Percentiles rank a stretch among this genome's conserved stretches.
These are phyloP conservation scores for Melanotaenia boesemani DNA, from an alignment of 2,797 vertebrate genomes.

Conservation along the genomic window DNA sequence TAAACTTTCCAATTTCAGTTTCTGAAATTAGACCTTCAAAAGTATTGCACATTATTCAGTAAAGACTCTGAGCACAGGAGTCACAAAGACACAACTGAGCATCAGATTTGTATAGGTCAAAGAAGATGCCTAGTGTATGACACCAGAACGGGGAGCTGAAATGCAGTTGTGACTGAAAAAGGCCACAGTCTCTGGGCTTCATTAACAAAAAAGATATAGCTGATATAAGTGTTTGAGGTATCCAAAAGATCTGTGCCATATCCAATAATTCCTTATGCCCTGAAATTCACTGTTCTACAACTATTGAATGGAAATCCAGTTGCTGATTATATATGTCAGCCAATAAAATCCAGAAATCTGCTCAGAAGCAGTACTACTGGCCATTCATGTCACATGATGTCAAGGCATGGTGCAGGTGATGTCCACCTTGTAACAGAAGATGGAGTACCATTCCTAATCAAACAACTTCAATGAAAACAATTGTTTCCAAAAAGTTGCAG, in stretches of 20 bases:
- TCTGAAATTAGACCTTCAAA: background rate
- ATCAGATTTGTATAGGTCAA: conserved; percentile 22
- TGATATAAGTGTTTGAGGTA: too few relatives aligned
- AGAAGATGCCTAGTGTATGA: conserved; percentile 11
- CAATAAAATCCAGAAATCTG: conserved; percentile 25
- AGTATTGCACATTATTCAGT: conserved; percentile 17
- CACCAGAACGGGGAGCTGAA: conserved; percentile 27
- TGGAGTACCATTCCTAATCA: conserved; percentile 13
- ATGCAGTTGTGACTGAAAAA: conserved; percentile 42
- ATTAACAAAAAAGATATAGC: too few relatives aligned
- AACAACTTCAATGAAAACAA: conserved; percentile 28
- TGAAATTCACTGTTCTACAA: background rate
- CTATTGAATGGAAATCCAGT: background rate
- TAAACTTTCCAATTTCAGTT: background rate
- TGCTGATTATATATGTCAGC: background rate
- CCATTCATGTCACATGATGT: conserved; percentile 47
- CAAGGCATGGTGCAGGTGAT: conserved; percentile 27
- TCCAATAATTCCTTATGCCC: background rate
- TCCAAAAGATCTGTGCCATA: background rate
- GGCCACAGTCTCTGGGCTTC: conserved; percentile 35
- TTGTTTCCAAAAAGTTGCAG: conserved; percentile 40
- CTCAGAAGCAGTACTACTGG: conserved; percentile 34
- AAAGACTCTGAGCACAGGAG: background rate
- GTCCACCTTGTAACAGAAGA: conserved; percentile 32
- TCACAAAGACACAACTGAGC: conserved; percentile 21